These are phyloP conservation scores for Nibea coibor DNA, from an alignment of 2,113 vertebrate species.

Conservation along the genomic window DNA sequence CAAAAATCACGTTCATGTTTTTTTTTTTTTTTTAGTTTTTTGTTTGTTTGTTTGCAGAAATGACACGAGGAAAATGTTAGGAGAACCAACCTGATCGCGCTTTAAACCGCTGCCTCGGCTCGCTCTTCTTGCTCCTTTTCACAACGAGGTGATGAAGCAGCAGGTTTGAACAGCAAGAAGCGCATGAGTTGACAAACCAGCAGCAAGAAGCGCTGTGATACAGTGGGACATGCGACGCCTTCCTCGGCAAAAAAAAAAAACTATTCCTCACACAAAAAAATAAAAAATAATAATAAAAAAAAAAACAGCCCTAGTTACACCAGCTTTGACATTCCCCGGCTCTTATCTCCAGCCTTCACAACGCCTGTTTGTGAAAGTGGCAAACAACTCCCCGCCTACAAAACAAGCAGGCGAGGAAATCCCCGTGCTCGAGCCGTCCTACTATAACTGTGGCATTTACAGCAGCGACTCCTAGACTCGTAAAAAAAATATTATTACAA, in stretches of 20 bases:
- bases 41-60: background rate
- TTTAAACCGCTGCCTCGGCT: conserved; percentile 69
- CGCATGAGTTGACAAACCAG: conserved; percentile 77
- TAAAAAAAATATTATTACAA: too few species aligned
- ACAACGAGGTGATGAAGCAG: conserved; percentile 81
- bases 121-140: conserved; percentile 65
- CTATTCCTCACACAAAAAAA: conserved; percentile 5
- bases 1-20: conserved; percentile 1
- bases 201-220: conserved; percentile 30
- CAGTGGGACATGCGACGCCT: conserved; percentile 14
- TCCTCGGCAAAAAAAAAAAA: conserved; percentile 29
- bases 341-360: conserved; percentile 50
- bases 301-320: conserved; percentile 37
- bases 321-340: conserved; percentile 73
- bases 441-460: conserved; percentile 49
- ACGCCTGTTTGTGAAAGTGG: conserved; percentile 61
- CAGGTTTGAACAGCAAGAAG: conserved; percentile 76
- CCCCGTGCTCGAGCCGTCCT: conserved; percentile 66
- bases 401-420: conserved; percentile 80
- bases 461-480: background rate
- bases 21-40: background rate
- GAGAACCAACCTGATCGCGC: conserved; percentile 78
- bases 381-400: conserved; percentile 77
- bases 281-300: too few species aligned
- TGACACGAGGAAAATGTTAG: conserved; percentile 38